Evolutionary conservation across 2,797 vertebrate genomes (phyloP).

Genomic region (Coregonus suidteri): DNA sequence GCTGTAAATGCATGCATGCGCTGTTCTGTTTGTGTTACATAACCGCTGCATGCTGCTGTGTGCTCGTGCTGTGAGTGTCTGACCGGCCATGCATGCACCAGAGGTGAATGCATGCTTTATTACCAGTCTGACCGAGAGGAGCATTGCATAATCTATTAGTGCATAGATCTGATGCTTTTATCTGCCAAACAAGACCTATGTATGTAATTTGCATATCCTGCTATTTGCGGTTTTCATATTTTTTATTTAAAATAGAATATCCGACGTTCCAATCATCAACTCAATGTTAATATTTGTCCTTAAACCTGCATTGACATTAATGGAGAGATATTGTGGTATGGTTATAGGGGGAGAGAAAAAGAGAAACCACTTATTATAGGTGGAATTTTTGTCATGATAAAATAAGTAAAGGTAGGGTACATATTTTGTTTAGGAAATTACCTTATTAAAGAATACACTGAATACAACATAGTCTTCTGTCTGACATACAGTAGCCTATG

Average conservation of each 20-base stretch:
- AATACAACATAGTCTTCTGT: background rate
- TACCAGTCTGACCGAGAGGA: background rate
- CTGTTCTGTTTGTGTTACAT: constrained; percentile 52
- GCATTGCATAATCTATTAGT: background rate
- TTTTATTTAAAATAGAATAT: background rate
- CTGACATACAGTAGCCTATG: background rate
- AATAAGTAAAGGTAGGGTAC: background rate
- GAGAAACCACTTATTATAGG: background rate
- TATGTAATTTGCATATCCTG: background rate
- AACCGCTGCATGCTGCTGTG: constrained; percentile 44
- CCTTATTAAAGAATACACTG: background rate
- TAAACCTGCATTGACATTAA: background rate
- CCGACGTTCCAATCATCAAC: constrained; percentile 3
- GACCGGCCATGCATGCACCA: constrained; percentile 52
- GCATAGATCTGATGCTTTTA: background rate
- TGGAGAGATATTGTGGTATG: background rate
- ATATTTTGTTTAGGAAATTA: background rate
- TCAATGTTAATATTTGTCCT: constrained; percentile 5
- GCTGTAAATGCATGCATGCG: constrained; percentile 41
- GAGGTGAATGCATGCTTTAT: constrained; percentile 37
- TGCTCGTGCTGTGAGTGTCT: constrained; percentile 7
- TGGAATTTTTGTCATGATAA: background rate
- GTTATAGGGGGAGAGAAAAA: background rate
- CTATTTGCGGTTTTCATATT: background rate
- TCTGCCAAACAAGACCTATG: background rate